Base-by-base conservation (phyloP, 2,888 invertebrate genomes). In the Tetragonisca angustula region DNA sequence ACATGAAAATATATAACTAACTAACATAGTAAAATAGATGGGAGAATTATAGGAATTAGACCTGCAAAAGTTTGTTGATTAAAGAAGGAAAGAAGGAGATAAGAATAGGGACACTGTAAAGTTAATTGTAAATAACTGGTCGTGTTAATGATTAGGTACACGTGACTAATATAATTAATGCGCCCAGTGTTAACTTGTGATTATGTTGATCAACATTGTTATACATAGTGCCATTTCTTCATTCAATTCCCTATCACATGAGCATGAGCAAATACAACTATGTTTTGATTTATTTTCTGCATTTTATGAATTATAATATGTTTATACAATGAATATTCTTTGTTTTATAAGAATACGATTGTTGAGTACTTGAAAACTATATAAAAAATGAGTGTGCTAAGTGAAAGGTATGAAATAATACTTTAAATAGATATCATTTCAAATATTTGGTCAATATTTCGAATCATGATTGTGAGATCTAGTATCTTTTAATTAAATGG, bases 181-280 rank as follows among this genome's bases (percentile, higher is more conserved):
- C 83, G 86, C 78, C 81, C 76, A 83, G 82, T 85, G 82, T 86
- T 87, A 88, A 82, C 21, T 70, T 85, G 75, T 62, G 77, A 82
- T 83, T 76, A 84, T 65, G 77, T 84, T 54, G 75, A 81, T 86
- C 70, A 86, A 84, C 86, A 86, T 81, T 87, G 79, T 84, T 87
- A 71, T 86, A 84, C 81, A 83, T 84, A 89, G 89, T 87, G 86
- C 86, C 87, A 85, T 83, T 90, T 86, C 85, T 74, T 85, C 71
- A 82, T 88, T 89, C 86, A 86, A 88, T 90, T 89, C 87, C 84
- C 89, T 92, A 92, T 92, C 91, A 92, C 92, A 92, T 90, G 89
- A 91, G 88, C 88, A 91, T 91, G 91, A 91, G 90, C 89, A 91
- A 90, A 85, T 85, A 88, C 79, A 86, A 81, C 84, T 91, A 86